Conservation (phyloP, 2,888 invertebrate species). For the Conomelus anceps region DNA sequence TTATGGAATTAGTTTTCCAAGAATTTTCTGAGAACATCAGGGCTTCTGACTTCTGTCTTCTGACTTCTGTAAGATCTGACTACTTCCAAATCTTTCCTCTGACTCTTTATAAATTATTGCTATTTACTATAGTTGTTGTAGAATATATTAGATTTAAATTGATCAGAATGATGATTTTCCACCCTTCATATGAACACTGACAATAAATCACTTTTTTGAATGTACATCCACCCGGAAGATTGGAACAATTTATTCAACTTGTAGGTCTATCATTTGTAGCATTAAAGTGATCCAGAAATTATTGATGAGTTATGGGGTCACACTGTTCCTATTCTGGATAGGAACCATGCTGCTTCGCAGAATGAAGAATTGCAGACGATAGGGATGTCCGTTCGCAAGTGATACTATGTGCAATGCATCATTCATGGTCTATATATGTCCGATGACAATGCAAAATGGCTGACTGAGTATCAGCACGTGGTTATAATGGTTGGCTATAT, state of each 20-base stretch:
- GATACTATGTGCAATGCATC: neutral
- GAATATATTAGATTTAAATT: neutral
- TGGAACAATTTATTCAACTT: neutral
- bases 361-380: neutral
- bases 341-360: neutral
- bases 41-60: too few species aligned
- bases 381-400: neutral
- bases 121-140: too few species aligned
- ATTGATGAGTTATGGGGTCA: neutral
- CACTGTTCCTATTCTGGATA: neutral
- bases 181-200: neutral
- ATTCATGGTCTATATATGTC: neutral
- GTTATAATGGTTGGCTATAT: neutral
- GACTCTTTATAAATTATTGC: too few species aligned
- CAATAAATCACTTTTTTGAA: neutral
- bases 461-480: too few species aligned
- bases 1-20: too few species aligned
- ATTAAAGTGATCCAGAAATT: neutral
- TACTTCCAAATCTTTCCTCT: too few species aligned
- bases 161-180: neutral
- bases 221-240: neutral
- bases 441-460: neutral
- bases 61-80: too few species aligned
- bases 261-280: neutral
- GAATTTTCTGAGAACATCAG: too few species aligned